phyloP scores from a whole-genome alignment of 2,888 invertebrate genomes.

The Lepidocyrtoides sp. region DNA sequence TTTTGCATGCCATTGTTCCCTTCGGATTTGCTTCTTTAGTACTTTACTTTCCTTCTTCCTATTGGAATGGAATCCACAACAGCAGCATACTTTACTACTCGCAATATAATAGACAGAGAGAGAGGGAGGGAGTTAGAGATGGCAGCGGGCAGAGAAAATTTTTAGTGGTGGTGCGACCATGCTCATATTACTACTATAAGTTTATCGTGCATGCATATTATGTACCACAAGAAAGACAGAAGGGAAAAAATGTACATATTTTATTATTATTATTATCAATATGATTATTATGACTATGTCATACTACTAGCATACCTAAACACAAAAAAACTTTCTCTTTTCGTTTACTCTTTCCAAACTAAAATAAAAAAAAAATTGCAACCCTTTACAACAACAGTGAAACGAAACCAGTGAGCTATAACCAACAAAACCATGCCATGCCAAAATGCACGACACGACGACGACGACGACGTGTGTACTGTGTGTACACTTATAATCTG shows the following conservation, averaged over 20 bases:
- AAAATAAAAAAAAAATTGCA: conserved; percentile 35
- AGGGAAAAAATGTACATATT: background rate
- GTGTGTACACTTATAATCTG: conserved; percentile 56
- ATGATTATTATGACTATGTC: background rate
- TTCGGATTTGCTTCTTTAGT: conserved; percentile 52
- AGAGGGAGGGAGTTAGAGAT: too few relatives aligned
- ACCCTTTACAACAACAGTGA: conserved; percentile 32
- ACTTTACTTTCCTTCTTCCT: conserved; percentile 19
- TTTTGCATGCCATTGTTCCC: conserved; percentile 66
- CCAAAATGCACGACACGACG: too few relatives aligned
- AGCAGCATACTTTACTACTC: background rate
- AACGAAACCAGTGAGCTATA: conserved; percentile 36
- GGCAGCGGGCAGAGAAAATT: background rate
- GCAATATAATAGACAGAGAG: background rate
- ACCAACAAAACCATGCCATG: conserved; percentile 9
- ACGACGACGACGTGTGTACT: conserved; percentile 28
- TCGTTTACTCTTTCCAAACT: conserved; percentile 3
- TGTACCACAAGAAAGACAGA: background rate
- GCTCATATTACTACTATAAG: too few relatives aligned
- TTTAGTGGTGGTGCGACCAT: conserved; percentile 11
- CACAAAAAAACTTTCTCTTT: conserved; percentile 18
- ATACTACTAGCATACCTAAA: background rate
- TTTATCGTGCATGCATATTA: conserved; percentile 9
- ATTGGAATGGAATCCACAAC: conserved; percentile 8
- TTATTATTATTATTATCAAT: conserved; percentile 30